A percentile compares a stretch with the other conserved stretches of the same genome.
Conservation (phyloP, 2,888 invertebrate genomes). For the Diaperis boleti region DNA sequence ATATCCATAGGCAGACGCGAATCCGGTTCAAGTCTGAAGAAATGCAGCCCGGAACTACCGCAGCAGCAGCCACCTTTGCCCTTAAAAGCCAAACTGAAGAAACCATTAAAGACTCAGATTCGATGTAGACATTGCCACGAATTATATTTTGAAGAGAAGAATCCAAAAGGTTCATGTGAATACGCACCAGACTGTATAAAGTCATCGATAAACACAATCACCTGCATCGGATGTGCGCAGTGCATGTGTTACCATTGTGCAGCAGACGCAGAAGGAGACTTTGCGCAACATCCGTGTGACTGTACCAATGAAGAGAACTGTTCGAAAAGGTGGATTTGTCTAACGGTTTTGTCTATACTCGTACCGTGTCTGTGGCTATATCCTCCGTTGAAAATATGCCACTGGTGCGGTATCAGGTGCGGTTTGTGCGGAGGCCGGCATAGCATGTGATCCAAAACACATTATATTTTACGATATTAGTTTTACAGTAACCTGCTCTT, state of each 20-base stretch:
- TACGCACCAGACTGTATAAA: constrained; percentile 88
- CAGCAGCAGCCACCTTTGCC: constrained; percentile 54
- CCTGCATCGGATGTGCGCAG: constrained; percentile 79
- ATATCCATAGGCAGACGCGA: constrained; percentile 62
- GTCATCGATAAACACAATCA: constrained; percentile 83
- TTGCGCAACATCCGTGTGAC: constrained; percentile 86
- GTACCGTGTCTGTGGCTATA: constrained; percentile 97
- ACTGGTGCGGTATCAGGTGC: constrained; percentile 84
- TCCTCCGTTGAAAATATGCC: constrained; percentile 86
- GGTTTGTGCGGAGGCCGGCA: constrained; percentile 89
- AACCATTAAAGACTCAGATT: constrained; percentile 57
- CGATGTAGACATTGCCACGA: constrained; percentile 81
- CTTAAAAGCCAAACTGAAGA: constrained; percentile 42
- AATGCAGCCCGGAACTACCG: constrained; percentile 65
- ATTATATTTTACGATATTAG: constrained; percentile 61
- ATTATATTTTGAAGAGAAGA: constrained; percentile 84
- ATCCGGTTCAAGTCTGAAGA: constrained; percentile 75
- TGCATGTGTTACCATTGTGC: constrained; percentile 95
- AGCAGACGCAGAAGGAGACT: constrained; percentile 91
- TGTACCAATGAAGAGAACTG: constrained; percentile 80
- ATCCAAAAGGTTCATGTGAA: constrained; percentile 87
- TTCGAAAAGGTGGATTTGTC: constrained; percentile 86
- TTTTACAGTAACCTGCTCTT: constrained; percentile 34
- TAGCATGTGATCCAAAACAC: constrained; percentile 62
- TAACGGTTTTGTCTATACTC: constrained; percentile 86